Evolutionary conservation across 2,888 invertebrate species (phyloP), one percentile per base, ranked within the genome.

Genomic region (Achlya flavicornis): DNA sequence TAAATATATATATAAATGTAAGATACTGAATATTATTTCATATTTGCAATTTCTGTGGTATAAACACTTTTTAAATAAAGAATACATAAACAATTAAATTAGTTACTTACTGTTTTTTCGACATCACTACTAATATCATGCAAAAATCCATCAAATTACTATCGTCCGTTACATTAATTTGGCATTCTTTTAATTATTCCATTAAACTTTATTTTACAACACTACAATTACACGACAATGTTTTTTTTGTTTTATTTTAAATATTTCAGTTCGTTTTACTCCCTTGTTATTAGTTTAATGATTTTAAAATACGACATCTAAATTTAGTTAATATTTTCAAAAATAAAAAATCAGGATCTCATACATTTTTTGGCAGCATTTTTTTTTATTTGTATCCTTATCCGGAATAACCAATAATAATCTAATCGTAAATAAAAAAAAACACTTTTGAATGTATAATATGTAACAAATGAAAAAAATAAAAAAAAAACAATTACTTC

Each of bases 191-290:
- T 72, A 71, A 62, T 41, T 67, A 71, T 70, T 61, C 66, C 67
- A 69, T 69, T 76, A 66, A 68, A 63, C 2, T 68, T 78, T 78
- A 77, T 76, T 81, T 85, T 85, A 87, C 77, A 81, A 74, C 73
- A 83, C 85, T 90, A 89, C 85, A 81, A 76, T 80, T 86, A 87
- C 81, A 85, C 83, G 81, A 86, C 83, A 64, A 48, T 48, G 48
- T 58, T 57, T 14, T 58, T 75, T 66, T 76, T 79, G 80, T 81
- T 86, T 82, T 83, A 83, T 79, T 87, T 84, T 82, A 86, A 85
- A 86, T 46, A 84, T 81, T 85, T 92, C 92, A 92, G 92, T 92
- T 90, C 92, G 85, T 91, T 91, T 90, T 87, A 89, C 80, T 89
- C 90, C 87, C 88, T 89, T 90, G 87, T 86, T 78, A 83, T 85